Conservation (phyloP, 2,113 vertebrate species). For the Paramisgurnus dabryanus region DNA sequence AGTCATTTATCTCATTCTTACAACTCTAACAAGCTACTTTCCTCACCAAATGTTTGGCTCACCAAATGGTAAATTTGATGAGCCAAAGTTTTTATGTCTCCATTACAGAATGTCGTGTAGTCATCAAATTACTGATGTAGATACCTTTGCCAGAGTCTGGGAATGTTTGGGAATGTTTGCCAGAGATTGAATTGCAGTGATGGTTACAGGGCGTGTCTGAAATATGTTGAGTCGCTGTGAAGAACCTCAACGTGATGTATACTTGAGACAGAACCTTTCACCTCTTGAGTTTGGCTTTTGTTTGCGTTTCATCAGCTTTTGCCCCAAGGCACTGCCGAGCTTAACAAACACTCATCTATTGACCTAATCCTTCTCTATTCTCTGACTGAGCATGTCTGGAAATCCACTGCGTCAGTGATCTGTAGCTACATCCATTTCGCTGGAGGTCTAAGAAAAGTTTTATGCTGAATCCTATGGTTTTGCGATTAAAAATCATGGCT, state of each 20-base stretch:
- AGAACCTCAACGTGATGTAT: not conserved
- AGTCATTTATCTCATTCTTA: not conserved
- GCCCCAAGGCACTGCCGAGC: conserved; percentile 41
- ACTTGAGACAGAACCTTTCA: not conserved
- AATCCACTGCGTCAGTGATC: conserved; percentile 57
- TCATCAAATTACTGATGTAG: not conserved
- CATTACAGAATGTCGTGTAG: not conserved
- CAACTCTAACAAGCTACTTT: not conserved
- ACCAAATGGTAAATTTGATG: no score
- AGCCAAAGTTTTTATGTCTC: not conserved
- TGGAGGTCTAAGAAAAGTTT: not conserved
- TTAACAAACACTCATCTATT: conserved; percentile 63
- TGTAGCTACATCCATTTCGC: conserved; percentile 44
- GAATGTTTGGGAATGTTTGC: not conserved
- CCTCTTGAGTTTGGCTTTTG: not conserved
- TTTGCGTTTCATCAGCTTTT: conserved; percentile 60
- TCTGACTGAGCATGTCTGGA: conserved; percentile 52
- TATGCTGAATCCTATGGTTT: not conserved
- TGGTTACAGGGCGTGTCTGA: not conserved
- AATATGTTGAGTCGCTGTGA: conserved; percentile 17
- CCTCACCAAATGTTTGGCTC: no score
- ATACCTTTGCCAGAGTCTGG: not conserved
- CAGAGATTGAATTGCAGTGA: not conserved
- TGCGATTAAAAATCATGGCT: not conserved
- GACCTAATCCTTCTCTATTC: conserved; percentile 67